Evolutionary conservation across 1,140 invertebrate species (phyloP).

Genomic region (Dendrolimus punctatus): DNA sequence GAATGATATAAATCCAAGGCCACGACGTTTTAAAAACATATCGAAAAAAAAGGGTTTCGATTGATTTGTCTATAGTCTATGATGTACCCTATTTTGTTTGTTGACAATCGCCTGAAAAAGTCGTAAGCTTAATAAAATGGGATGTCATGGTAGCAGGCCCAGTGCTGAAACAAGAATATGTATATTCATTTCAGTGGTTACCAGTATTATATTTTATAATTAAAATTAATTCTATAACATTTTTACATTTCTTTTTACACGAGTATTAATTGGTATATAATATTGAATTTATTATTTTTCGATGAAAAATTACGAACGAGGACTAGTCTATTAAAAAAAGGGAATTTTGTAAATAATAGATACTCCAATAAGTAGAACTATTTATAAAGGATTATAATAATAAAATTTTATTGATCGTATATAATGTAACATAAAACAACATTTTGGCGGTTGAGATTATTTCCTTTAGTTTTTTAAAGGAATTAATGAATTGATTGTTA

Average conservation of each 20-base stretch:
- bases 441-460: too few species aligned
- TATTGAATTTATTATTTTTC: slow-evolving; percentile 14
- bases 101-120: too few species aligned
- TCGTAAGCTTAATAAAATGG: too few species aligned
- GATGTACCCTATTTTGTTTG: too few species aligned
- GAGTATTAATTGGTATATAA: neutral
- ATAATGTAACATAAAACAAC: neutral
- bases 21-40: too few species aligned
- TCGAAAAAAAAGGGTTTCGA: too few species aligned
- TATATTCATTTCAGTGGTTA: neutral
- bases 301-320: slow-evolving; percentile 17
- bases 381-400: slow-evolving; percentile 57
- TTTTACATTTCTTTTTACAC: slow-evolving; percentile 1
- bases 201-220: slow-evolving; percentile 1
- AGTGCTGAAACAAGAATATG: neutral
- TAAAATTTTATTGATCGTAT: slow-evolving; percentile 44
- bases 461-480: too few species aligned
- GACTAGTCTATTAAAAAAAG: slow-evolving; percentile 59
- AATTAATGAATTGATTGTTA: too few species aligned
- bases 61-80: too few species aligned
- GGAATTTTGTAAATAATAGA: slow-evolving; percentile 59
- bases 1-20: too few species aligned
- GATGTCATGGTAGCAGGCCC: too few species aligned
- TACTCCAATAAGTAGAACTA: slow-evolving; percentile 65
- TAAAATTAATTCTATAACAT: slow-evolving; percentile 1